Conservation (phyloP, 2,888 invertebrate genomes). For the Torymus tubicola region DNA sequence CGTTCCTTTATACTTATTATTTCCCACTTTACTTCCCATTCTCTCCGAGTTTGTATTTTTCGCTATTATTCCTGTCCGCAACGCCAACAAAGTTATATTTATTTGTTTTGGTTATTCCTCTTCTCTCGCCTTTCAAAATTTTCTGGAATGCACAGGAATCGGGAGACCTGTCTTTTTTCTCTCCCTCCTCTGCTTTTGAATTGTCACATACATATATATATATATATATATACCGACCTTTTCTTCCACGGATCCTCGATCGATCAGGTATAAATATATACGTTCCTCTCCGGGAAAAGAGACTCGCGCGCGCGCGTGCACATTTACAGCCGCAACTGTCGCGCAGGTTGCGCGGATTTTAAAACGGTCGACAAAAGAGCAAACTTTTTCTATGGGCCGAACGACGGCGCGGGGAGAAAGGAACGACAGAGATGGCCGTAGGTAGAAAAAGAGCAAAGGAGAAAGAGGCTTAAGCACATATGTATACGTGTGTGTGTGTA, state of each 20-base stretch:
- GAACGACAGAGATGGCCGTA: constrained; percentile 37
- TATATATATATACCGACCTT: too few relatives aligned
- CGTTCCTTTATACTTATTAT: not conserved
- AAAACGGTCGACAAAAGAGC: constrained; percentile 56
- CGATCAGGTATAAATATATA: constrained; percentile 49
- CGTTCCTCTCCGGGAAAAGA: not conserved
- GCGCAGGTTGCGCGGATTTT: constrained; percentile 58
- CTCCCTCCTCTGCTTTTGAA: constrained; percentile 12
- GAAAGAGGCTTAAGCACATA: constrained; percentile 47
- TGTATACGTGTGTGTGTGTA: constrained; percentile 2
- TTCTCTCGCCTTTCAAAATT: constrained; percentile 10
- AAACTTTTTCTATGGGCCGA: constrained; percentile 51
- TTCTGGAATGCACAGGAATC: not conserved
- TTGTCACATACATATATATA: constrained; percentile 8
- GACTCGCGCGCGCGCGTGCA: not conserved
- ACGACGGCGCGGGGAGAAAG: constrained; percentile 42
- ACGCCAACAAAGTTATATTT: not conserved
- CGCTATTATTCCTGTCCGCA: too few relatives aligned
- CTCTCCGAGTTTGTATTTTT: too few relatives aligned
- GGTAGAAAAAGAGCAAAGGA: constrained; percentile 39
- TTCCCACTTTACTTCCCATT: not conserved
- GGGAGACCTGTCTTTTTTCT: not conserved
- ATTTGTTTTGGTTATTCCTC: constrained; percentile 9
- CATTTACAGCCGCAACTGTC: constrained; percentile 51
- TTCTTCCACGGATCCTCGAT: constrained; percentile 35